Evolutionary conservation across 37 sponge, comb jelly and placozoan genomes (phyloP).

Genomic region (Ephydatia muelleri): DNA sequence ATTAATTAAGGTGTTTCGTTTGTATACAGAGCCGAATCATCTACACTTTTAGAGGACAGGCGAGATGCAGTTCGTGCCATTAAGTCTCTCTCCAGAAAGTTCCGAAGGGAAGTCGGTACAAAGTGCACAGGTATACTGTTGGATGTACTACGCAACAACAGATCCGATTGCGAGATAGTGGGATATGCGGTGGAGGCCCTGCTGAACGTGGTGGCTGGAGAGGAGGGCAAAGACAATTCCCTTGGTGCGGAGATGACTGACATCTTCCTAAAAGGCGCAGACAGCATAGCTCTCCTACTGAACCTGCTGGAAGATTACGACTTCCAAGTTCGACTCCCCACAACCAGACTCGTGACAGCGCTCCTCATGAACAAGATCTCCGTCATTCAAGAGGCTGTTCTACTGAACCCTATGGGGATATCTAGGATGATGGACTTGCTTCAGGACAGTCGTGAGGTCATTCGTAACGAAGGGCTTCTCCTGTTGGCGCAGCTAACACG

Average conservation of each 20-base stretch:
- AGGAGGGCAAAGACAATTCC: conserved; percentile 17
- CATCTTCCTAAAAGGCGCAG: conserved; percentile 60
- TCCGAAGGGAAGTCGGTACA: conserved; percentile 86
- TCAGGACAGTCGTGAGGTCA: conserved; percentile 81
- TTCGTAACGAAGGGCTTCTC: conserved; percentile 87
- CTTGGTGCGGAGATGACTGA: conserved; percentile 70
- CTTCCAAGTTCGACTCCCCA: conserved; percentile 83
- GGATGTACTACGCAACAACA: conserved; percentile 54
- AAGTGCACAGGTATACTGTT: conserved; percentile 70
- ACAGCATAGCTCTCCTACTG: conserved; percentile 70
- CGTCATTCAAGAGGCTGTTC: conserved; percentile 68
- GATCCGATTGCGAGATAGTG: conserved; percentile 60
- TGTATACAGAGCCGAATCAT: conserved; percentile 65
- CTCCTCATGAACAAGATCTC: conserved; percentile 51
- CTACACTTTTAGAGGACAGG: conserved; percentile 86
- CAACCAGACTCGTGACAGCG: conserved; percentile 61
- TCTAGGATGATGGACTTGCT: conserved; percentile 90
- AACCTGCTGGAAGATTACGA: conserved; percentile 75
- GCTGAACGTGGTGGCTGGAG: conserved; percentile 59
- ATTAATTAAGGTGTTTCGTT: conserved; percentile 8
- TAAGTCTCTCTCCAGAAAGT: conserved; percentile 82
- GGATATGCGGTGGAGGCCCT: conserved; percentile 86
- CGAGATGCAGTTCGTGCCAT: conserved; percentile 89
- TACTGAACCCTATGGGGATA: conserved; percentile 80
- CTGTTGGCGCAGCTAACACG: conserved; percentile 76